These are phyloP conservation scores for Rhynchotus rufescens DNA, from an alignment of 2,797 vertebrate species.

Conservation along the genomic window DNA sequence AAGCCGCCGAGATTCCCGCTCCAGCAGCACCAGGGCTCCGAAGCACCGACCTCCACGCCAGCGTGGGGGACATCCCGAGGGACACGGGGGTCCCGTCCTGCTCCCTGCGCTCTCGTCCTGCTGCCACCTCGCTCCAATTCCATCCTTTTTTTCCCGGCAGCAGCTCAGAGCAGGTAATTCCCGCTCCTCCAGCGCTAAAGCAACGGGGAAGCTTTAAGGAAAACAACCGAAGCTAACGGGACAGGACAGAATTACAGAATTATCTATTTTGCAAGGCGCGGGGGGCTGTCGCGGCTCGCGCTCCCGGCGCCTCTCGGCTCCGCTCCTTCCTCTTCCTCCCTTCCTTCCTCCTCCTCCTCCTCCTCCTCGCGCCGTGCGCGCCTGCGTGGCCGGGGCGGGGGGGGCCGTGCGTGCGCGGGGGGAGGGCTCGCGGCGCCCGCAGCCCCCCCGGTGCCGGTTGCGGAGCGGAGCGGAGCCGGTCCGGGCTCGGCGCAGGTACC, in stretches of 20 bases:
- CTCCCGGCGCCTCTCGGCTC: too few species aligned
- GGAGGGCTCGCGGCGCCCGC: not conserved
- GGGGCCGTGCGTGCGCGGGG: not conserved
- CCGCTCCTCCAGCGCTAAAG: not conserved
- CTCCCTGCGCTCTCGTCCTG: not conserved
- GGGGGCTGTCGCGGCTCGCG: too few species aligned
- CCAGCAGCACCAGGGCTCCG: too few species aligned
- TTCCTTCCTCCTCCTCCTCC: too few species aligned
- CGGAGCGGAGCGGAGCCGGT: not conserved
- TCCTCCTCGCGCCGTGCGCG: constrained; percentile 16
- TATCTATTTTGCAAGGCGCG: too few species aligned
- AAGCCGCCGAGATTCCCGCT: not conserved
- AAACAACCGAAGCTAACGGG: not conserved
- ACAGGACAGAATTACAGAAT: not conserved
- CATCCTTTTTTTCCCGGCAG: rapidly evolving
- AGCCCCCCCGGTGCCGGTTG: not conserved
- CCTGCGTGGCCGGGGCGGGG: not conserved
- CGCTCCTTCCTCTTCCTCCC: too few species aligned
- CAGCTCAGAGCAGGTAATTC: not conserved
- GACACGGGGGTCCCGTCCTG: too few species aligned
- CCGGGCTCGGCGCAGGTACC: constrained; percentile 17
- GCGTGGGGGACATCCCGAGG: too few species aligned
- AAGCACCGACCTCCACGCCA: too few species aligned
- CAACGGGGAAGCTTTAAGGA: not conserved
- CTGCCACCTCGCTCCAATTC: not conserved